These are phyloP conservation scores for Ridgeia piscesae DNA, from an alignment of 1,140 invertebrate genomes.

Conservation along the genomic window DNA sequence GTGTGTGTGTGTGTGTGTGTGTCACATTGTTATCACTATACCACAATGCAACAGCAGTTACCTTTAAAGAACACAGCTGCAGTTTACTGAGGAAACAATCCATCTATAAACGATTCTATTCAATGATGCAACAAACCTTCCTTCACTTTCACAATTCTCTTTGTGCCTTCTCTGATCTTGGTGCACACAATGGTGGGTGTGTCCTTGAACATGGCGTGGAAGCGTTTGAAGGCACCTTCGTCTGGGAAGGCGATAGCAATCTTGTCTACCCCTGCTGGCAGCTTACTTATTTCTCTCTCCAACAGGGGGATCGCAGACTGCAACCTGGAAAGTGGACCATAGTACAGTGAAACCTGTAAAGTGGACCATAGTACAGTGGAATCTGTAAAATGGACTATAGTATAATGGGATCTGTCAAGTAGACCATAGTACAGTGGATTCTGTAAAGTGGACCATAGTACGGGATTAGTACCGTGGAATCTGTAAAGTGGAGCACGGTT, in stretches of 20 bases:
- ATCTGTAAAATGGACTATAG: not conserved
- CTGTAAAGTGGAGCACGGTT: too few relatives aligned
- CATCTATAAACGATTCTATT: not conserved
- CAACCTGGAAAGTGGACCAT: slow-evolving; percentile 38
- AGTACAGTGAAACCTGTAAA: not conserved
- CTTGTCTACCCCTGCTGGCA: slow-evolving; percentile 36
- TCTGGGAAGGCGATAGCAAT: slow-evolving; percentile 55
- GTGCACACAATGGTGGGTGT: slow-evolving; percentile 50
- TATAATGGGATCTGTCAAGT: not conserved
- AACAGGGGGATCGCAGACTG: slow-evolving; percentile 54
- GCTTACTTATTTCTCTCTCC: slow-evolving; percentile 36
- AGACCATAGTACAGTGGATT: too few relatives aligned
- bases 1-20: too few relatives aligned
- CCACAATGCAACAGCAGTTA: not conserved
- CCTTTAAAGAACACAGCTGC: not conserved
- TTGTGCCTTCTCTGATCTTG: slow-evolving; percentile 52
- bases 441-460: not conserved
- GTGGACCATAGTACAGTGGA: too few relatives aligned
- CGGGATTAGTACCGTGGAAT: not conserved
- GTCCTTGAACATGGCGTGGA: slow-evolving; percentile 47
- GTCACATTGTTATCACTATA: too few relatives aligned
- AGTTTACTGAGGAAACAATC: not conserved
- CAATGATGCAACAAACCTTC: slow-evolving; percentile 44
- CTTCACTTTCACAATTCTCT: slow-evolving; percentile 52
- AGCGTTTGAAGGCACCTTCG: slow-evolving; percentile 57